Evolutionary conservation across 2,113 vertebrate species (phyloP).

Genomic region (Scopus umbretta): DNA sequence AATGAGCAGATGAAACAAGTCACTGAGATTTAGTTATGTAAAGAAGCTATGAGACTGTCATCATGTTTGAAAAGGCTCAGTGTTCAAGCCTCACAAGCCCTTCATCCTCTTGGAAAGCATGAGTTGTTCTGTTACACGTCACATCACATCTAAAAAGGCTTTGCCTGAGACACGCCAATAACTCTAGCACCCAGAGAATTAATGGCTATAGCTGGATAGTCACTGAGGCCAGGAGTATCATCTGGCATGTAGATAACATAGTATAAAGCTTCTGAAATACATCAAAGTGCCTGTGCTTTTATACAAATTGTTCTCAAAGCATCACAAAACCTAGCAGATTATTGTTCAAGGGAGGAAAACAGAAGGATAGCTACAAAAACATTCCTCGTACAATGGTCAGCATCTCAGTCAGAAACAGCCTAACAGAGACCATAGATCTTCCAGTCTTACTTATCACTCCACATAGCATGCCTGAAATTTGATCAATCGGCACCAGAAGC

Average conservation of each 20-base stretch:
- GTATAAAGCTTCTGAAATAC: conserved; percentile 30
- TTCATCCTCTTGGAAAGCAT: background rate
- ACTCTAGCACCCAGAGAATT: background rate
- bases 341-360: conserved; percentile 17
- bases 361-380: conserved; percentile 10
- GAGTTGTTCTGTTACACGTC: background rate
- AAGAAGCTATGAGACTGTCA: background rate
- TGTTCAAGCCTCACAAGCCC: background rate
- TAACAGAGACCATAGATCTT: background rate
- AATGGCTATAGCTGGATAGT: background rate
- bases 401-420: background rate
- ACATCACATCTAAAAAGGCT: background rate
- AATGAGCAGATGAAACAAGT: background rate
- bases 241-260: conserved; percentile 33
- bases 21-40: background rate
- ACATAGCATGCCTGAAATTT: background rate
- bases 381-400: background rate
- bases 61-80: background rate
- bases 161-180: background rate
- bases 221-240: background rate
- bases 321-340: background rate
- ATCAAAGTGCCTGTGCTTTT: background rate
- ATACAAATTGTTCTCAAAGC: background rate
- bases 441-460: background rate
- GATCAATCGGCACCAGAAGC: background rate